Percentiles rank a stretch among this genome's conserved stretches.
Evolutionary conservation across 2,888 invertebrate species (phyloP).

Genomic region (Dryobota labecula): DNA sequence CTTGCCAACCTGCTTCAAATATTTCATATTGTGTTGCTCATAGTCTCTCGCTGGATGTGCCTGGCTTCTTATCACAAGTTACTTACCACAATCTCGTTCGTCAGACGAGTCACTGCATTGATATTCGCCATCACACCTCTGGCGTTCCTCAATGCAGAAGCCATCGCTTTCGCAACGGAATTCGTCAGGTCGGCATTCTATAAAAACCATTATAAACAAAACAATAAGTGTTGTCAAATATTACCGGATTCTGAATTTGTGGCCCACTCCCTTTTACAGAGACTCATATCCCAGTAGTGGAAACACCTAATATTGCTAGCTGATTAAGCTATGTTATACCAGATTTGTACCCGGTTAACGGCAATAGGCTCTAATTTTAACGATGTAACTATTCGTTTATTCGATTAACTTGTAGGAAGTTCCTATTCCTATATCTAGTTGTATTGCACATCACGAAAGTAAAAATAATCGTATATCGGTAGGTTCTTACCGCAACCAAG

Average conservation of each 20-base stretch:
- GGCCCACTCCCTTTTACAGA: not conserved
- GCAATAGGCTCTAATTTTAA: not conserved
- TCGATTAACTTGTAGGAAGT: not conserved
- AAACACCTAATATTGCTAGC: not conserved
- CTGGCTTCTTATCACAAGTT: not conserved
- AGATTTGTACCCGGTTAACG: not conserved
- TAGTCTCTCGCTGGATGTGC: slow-evolving; percentile 14
- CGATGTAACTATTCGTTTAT: not conserved
- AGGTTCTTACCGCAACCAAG: slow-evolving; percentile 88
- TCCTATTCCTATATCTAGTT: not conserved
- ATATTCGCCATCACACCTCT: slow-evolving; percentile 89
- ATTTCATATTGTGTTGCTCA: slow-evolving; percentile 4
- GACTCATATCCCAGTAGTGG: not conserved
- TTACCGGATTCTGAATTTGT: not conserved
- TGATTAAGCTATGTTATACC: not conserved
- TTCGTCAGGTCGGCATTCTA: slow-evolving; percentile 85
- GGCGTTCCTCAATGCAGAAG: slow-evolving; percentile 90
- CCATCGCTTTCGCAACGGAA: slow-evolving; percentile 91
- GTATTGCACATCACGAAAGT: not conserved
- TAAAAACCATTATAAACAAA: not conserved
- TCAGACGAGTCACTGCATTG: slow-evolving; percentile 92
- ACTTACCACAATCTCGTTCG: slow-evolving; percentile 90
- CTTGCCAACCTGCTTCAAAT: not conserved
- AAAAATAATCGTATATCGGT: not conserved
- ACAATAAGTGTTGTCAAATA: not conserved